A percentile compares a stretch with the other conserved stretches of the same genome.
Conservation (phyloP, 2,797 vertebrate species). For the Sandelia bainsii region DNA sequence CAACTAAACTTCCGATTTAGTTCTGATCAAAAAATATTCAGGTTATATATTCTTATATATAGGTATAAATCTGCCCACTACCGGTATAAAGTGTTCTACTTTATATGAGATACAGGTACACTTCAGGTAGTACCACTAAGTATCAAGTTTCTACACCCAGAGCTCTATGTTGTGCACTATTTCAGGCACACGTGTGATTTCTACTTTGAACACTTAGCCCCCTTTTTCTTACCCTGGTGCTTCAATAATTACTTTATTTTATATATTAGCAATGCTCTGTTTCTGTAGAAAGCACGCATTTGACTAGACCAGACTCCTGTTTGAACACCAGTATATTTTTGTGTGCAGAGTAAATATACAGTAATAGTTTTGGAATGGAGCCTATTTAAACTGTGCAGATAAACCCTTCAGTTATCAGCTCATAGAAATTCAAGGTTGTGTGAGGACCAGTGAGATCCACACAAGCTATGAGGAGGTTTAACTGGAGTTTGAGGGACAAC, state of each 20-base stretch:
- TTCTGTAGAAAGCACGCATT: background rate
- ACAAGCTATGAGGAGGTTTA: background rate
- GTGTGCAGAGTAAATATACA: conserved; percentile 3
- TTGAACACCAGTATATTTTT: background rate
- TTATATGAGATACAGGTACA: background rate
- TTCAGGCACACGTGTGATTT: background rate
- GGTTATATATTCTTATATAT: background rate
- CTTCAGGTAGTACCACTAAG: background rate
- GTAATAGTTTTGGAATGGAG: conserved; percentile 24
- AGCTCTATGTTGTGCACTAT: background rate
- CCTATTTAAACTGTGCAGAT: conserved; percentile 16
- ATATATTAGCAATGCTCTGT: background rate
- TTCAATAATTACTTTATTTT: too few species aligned
- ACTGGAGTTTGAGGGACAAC: background rate
- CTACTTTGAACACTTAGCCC: background rate
- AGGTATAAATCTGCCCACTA: too few species aligned
- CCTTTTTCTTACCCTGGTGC: too few species aligned
- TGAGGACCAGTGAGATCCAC: background rate
- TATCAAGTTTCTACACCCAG: background rate
- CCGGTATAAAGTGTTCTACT: background rate
- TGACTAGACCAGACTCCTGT: conserved; percentile 1
- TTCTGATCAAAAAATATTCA: too few species aligned
- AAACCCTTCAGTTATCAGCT: conserved; percentile 3
- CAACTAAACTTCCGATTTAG: too few species aligned
- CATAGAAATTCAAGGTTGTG: background rate